phyloP scores from a whole-genome alignment of 2,888 invertebrate species.

The Urechis unicinctus region DNA sequence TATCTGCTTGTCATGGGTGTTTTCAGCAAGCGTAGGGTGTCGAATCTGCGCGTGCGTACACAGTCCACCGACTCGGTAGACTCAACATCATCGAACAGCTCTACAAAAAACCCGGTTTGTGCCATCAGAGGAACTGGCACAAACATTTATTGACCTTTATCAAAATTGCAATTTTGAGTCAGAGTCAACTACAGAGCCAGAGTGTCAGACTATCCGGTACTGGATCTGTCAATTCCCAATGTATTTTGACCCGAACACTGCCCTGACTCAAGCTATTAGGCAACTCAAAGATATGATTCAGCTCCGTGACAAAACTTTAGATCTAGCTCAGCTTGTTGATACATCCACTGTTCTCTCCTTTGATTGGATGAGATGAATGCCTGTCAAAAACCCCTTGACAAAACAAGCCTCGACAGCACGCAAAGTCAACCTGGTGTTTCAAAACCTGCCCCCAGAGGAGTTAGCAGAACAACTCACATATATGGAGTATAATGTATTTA shows the following conservation, averaged over 20 bases:
- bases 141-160: slow-evolving; percentile 47
- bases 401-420: slow-evolving; percentile 34
- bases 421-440: slow-evolving; percentile 57
- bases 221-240: slow-evolving; percentile 57
- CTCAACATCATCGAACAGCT: too few species aligned
- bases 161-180: slow-evolving; percentile 28
- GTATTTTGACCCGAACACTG: slow-evolving; percentile 55
- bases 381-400: slow-evolving; percentile 52
- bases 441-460: slow-evolving; percentile 56
- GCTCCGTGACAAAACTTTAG: slow-evolving; percentile 31
- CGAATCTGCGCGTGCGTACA: too few species aligned
- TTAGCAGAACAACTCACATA: slow-evolving; percentile 57
- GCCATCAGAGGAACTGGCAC: slow-evolving; percentile 49
- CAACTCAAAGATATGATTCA: slow-evolving; percentile 46
- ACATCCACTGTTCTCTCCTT: slow-evolving; percentile 56
- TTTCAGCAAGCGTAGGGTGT: too few species aligned
- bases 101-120: slow-evolving; percentile 37
- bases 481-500: slow-evolving; percentile 56
- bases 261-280: slow-evolving; percentile 48
- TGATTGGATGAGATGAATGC: slow-evolving; percentile 57
- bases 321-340: slow-evolving; percentile 50
- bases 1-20: too few species aligned
- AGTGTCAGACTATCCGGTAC: slow-evolving; percentile 46
- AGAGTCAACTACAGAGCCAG: slow-evolving; percentile 19
- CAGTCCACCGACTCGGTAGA: too few species aligned